These are phyloP conservation scores for Microctenopoma stevenorrisi DNA, from an alignment of 2,797 vertebrate genomes.

Conservation along the genomic window DNA sequence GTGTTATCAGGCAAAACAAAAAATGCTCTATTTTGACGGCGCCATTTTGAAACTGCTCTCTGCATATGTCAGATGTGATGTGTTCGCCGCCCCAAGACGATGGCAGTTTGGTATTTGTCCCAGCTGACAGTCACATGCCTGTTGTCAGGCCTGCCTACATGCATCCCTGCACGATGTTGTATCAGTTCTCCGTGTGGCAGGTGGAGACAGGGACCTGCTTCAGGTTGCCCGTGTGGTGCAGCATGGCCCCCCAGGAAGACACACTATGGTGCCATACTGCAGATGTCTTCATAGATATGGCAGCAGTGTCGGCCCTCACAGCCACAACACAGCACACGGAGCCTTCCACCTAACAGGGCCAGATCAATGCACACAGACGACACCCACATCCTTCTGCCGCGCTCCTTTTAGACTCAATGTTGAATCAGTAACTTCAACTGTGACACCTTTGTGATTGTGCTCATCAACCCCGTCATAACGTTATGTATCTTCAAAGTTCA, in stretches of 20 bases:
- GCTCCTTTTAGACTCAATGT: conserved; percentile 50
- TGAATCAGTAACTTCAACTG: conserved; percentile 47
- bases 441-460: conserved; percentile 46
- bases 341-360: conserved; percentile 54
- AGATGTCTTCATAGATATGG: conserved; percentile 51
- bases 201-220: conserved; percentile 61
- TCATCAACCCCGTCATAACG: conserved; percentile 18
- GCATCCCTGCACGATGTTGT: conserved; percentile 51
- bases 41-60: conserved; percentile 39
- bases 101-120: conserved; percentile 57
- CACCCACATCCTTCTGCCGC: conserved; percentile 67
- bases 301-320: conserved; percentile 47
- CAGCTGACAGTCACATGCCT: conserved; percentile 48
- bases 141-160: conserved; percentile 54
- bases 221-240: conserved; percentile 49
- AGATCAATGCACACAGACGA: conserved; percentile 53
- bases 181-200: conserved; percentile 56
- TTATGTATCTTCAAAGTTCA: conserved; percentile 24
- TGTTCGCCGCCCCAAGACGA: conserved; percentile 29
- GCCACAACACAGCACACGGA: conserved; percentile 42
- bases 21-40: conserved; percentile 27
- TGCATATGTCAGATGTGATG: conserved; percentile 23
- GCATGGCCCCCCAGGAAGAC: conserved; percentile 38
- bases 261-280: conserved; percentile 16
- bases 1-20: conserved; percentile 32